Evolutionary conservation across 2,888 invertebrate species (phyloP).

Genomic region (Monopis laevigella): DNA sequence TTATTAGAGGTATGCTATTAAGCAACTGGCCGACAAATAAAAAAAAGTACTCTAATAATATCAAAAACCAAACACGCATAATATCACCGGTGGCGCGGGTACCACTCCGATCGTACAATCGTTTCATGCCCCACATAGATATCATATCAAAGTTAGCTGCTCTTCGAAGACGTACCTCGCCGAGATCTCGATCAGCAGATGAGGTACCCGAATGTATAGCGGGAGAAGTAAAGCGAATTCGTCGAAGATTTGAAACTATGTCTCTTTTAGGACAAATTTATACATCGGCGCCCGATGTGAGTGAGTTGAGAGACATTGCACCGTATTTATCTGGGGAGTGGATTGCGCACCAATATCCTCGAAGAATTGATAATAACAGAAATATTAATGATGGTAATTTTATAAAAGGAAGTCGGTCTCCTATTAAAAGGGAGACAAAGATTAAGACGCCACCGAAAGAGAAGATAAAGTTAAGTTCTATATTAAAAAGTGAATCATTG

Average conservation of each 20-base stretch:
- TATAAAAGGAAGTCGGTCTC: constrained; percentile 37
- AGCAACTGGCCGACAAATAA: constrained; percentile 58
- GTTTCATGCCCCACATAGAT: constrained; percentile 89
- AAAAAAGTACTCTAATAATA: constrained; percentile 34
- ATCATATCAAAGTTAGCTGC: constrained; percentile 88
- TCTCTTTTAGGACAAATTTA: constrained; percentile 81
- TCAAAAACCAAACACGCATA: constrained; percentile 26
- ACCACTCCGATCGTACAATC: constrained; percentile 72
- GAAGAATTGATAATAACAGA: constrained; percentile 72
- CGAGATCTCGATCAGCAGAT: constrained; percentile 59
- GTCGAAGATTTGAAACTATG: constrained; percentile 75
- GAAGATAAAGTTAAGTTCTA: constrained; percentile 56
- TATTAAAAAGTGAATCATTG: constrained; percentile 61
- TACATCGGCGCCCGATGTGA: constrained; percentile 81
- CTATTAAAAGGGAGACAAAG: constrained; percentile 53
- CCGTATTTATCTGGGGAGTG: constrained; percentile 82
- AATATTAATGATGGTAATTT: constrained; percentile 60
- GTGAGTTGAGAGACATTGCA: constrained; percentile 79
- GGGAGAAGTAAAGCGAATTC: constrained; percentile 78
- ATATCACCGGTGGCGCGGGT: constrained; percentile 72
- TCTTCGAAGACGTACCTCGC: constrained; percentile 55
- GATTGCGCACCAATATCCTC: constrained; percentile 83
- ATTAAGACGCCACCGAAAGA: constrained; percentile 40
- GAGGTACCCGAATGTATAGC: constrained; percentile 61
- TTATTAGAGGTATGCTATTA: constrained; percentile 68